phyloP scores from a whole-genome alignment of 2,888 invertebrate species.

The Rhaphigaster nebulosa region DNA sequence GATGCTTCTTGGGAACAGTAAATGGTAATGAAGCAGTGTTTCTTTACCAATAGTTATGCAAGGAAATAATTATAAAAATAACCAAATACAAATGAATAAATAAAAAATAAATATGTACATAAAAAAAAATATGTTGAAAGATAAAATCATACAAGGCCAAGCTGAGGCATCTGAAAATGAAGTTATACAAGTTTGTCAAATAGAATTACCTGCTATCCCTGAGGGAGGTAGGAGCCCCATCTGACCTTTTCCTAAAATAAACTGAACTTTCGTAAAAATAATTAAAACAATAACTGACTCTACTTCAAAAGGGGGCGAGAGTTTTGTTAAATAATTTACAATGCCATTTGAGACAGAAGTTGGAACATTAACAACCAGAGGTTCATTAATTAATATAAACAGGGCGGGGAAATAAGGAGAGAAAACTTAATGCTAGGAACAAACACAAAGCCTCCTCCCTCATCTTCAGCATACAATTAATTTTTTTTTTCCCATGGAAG shows the following conservation, averaged over 20 bases:
- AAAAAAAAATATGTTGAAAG: no score
- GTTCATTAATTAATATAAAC: not conserved
- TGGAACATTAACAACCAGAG: not conserved
- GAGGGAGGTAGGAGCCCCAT: not conserved
- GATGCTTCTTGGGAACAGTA: no score
- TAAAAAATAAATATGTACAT: no score
- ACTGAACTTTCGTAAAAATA: not conserved
- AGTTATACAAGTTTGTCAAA: not conserved
- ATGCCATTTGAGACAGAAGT: not conserved
- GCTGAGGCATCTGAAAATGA: not conserved
- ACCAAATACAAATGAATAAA: no score
- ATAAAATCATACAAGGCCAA: no score
- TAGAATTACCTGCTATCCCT: not conserved
- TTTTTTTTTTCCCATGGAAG: no score
- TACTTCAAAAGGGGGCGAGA: not conserved
- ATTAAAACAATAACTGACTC: not conserved
- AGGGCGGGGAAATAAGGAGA: no score
- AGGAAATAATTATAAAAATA: no score
- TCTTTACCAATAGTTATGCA: no score
- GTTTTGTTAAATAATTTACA: not conserved
- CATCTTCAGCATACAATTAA: no score
- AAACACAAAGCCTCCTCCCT: not conserved
- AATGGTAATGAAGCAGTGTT: no score
- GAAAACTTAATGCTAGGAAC: not conserved
- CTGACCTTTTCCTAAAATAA: slow-evolving; percentile 11